phyloP scores from a whole-genome alignment of 2,113 vertebrate genomes.

The Choloepus hoffmanni region DNA sequence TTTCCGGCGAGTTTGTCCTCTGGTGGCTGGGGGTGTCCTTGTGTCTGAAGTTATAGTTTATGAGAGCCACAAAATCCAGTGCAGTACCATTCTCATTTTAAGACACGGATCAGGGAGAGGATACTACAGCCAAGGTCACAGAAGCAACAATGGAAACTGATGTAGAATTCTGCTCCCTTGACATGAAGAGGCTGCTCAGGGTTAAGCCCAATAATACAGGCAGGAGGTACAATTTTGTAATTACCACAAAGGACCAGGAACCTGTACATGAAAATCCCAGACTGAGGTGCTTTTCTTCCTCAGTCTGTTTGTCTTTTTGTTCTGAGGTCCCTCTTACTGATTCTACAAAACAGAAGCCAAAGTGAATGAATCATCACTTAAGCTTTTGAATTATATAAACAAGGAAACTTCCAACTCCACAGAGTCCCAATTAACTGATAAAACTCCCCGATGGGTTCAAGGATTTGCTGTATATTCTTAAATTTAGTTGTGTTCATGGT shows the following conservation, averaged over 20 bases:
- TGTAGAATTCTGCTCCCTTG: background rate
- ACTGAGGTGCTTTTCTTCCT: background rate
- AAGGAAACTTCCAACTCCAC: slow-evolving; percentile 23
- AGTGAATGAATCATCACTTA: slow-evolving; percentile 39
- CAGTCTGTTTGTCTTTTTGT: background rate
- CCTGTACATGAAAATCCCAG: background rate
- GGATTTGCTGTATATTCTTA: slow-evolving; percentile 30
- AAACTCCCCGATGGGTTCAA: slow-evolving; percentile 35
- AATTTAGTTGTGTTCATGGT: background rate
- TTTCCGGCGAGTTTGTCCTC: background rate
- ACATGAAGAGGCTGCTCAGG: background rate
- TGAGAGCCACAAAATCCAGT: background rate
- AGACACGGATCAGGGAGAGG: background rate
- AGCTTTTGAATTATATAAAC: slow-evolving; percentile 35
- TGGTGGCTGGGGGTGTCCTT: background rate
- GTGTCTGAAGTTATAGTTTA: background rate
- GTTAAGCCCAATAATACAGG: background rate
- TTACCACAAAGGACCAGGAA: background rate
- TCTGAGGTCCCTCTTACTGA: background rate
- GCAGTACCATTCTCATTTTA: background rate
- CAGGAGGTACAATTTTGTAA: background rate
- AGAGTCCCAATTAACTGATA: background rate
- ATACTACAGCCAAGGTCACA: slow-evolving; percentile 24
- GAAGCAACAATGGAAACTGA: background rate
- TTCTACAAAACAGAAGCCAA: slow-evolving; percentile 26